Conservation (phyloP, 2,113 vertebrate species). For the Meleagris gallopavo region DNA sequence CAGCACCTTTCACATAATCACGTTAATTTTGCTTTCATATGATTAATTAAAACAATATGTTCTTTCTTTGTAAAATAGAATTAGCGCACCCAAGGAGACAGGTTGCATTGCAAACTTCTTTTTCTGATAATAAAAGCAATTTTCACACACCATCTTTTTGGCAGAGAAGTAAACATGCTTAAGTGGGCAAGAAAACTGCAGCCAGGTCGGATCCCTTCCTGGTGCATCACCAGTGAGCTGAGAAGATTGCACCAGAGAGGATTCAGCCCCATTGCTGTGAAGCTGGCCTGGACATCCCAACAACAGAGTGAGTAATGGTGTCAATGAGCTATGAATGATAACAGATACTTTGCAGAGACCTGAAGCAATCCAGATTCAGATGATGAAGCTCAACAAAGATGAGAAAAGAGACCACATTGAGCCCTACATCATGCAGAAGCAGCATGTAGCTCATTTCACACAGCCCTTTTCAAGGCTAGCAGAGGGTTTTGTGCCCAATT, state of each 20-base stretch:
- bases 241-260: not conserved
- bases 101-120: constrained; percentile 76
- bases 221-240: not conserved
- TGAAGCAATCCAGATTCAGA: not conserved
- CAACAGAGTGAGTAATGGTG: not conserved
- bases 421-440: not conserved
- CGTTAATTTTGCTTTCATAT: constrained; percentile 83
- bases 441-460: not conserved
- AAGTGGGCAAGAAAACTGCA: constrained; percentile 21
- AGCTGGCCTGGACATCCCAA: not conserved
- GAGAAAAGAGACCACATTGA: not conserved
- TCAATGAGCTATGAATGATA: not conserved
- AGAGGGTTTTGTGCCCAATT: not conserved
- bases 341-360: not conserved
- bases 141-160: constrained; percentile 50
- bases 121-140: constrained; percentile 66
- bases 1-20: constrained; percentile 82
- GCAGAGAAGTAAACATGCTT: constrained; percentile 15
- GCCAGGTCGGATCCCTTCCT: not conserved
- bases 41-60: constrained; percentile 87
- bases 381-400: not conserved
- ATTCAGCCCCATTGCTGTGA: not conserved
- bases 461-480: not conserved
- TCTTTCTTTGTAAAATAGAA: constrained; percentile 79
- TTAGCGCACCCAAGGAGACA: constrained; percentile 73